Evolutionary conservation across 2,888 invertebrate genomes (phyloP).

Genomic region (Oligia fasciuncula): DNA sequence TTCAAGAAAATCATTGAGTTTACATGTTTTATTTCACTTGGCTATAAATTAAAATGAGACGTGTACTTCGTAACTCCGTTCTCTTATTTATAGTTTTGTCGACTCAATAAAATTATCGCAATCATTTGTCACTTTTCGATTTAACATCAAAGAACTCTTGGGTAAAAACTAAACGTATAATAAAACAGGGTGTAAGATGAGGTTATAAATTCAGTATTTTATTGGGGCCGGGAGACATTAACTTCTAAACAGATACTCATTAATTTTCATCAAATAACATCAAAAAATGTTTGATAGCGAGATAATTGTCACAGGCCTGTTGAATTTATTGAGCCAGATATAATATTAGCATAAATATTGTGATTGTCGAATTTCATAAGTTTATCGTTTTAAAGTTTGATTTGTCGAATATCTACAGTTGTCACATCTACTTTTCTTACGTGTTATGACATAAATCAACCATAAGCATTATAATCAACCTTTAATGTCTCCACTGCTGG

Average conservation of each 20-base stretch:
- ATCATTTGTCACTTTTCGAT: constrained; percentile 50
- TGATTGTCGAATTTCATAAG: constrained; percentile 35
- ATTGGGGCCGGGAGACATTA: constrained; percentile 65
- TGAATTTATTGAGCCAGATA: constrained; percentile 54
- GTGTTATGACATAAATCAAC: constrained; percentile 4
- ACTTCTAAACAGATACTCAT: constrained; percentile 63
- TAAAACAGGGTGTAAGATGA: constrained; percentile 35
- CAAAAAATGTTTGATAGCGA: constrained; percentile 65
- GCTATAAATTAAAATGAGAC: constrained; percentile 27
- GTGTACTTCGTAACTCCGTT: constrained; percentile 16
- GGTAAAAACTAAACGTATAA: constrained; percentile 19
- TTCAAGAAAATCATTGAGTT: constrained; percentile 8
- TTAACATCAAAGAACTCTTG: constrained; percentile 1
- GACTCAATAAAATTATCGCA: constrained; percentile 46
- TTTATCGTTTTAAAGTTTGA: constrained; percentile 36
- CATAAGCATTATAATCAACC: not conserved
- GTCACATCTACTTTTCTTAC: constrained; percentile 21
- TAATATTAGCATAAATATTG: constrained; percentile 47
- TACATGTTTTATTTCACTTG: constrained; percentile 20
- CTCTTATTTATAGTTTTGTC: constrained; percentile 40
- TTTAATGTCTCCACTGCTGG: not conserved
- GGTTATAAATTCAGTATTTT: constrained; percentile 69
- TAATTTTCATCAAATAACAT: constrained; percentile 69
- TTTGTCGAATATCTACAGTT: constrained; percentile 27
- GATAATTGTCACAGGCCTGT: constrained; percentile 55